Evolutionary conservation across 2,888 invertebrate species (phyloP), one percentile per base, ranked within the genome.

Genomic region (Stenurella melanura): DNA sequence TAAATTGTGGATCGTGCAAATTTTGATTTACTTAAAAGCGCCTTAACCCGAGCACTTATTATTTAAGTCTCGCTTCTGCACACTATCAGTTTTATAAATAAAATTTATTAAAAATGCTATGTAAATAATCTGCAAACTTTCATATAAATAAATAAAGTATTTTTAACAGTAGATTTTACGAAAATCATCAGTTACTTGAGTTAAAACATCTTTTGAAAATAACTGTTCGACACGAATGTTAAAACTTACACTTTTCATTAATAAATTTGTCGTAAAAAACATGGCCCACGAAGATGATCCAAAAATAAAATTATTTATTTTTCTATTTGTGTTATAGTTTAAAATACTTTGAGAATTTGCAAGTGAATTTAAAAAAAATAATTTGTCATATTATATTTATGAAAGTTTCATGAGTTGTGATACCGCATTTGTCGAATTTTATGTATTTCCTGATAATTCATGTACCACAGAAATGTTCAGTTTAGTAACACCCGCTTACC

Each of bases 131-230:
- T 64, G 17, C 42, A 42, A 9, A 42, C 18, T 12, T 42, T 3
- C 30, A 6, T 50, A n/a, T 30, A 61, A 61, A 64, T 64, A 64
- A 64, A 64, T 64, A n/a, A 17, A 38, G n/a, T 64, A 64, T 64
- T 64, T 64, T 64, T 64, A 64, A 38, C 64, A 6, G 18, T 38
- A 18, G 12, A 42, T 42, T 42, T 38, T 64, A 42, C 15, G 64
- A 64, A 64, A 42, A 64, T 42, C 64, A 30, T 34, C 42, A 42
- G 42, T 38, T 38, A 64, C 15, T 64, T 42, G 61, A 42, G 18
- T 12, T n/a, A 19, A 34, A 38, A 30, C 42, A 64, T 11, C 17
- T 18, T 6, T 11, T 64, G 18, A 34, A 64, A 18, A 64, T 64
- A 64, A 64, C 34, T 34, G 6, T 42, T 64, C 42, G 1, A 64